Evolutionary conservation across 2,797 vertebrate species (phyloP), one percentile per base, ranked within the genome.

Genomic region (Synanceia verrucosa): DNA sequence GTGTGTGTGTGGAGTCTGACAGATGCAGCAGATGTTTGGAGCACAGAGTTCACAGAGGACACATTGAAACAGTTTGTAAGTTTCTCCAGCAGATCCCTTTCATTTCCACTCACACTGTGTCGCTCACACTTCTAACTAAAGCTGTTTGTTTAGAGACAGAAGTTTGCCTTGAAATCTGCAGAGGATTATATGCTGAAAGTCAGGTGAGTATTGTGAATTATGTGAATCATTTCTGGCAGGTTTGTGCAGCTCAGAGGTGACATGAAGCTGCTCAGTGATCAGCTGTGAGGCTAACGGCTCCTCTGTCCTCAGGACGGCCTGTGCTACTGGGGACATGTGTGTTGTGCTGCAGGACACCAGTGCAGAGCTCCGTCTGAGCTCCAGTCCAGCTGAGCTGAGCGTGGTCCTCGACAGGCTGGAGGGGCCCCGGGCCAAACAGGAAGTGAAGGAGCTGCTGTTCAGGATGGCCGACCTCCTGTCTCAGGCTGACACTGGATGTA

Each of bases 381-480:
- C 72, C 0, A n/a, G 74, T 48, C 58, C 78, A 16, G 58, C 44
- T 34, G 81, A 84, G 7, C 51, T 60, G 19, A 82, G 24, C 9
- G 21, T 93, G 56, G 58, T 70, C 5, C 80, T 94, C 5, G 41
- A 68, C 63, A 89, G 79, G 53, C 85, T 94, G 73, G 70, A 79
- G 12, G 82, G 69, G 8, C 57, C 48, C 0, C 71, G 81, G 34
- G 88, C 88, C 43, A 72, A 44, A n/a, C 70, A 60, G 9, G 89
- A 92, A 47, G 73, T 94, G 61, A 91, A 79, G 73, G 89, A 93
- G 59, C 86, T 94, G 69, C 83, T 94, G 39, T 94, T 94, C 74
- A 83, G 68, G n/a, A 93, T 94, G 93, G 92, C 90, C 0, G 91
- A 92, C 59, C 66, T 68, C 41, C 79, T 94, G 21, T 39, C 69